These are phyloP conservation scores for Tribolium freemani DNA, from an alignment of 2,888 invertebrate genomes.

Conservation along the genomic window DNA sequence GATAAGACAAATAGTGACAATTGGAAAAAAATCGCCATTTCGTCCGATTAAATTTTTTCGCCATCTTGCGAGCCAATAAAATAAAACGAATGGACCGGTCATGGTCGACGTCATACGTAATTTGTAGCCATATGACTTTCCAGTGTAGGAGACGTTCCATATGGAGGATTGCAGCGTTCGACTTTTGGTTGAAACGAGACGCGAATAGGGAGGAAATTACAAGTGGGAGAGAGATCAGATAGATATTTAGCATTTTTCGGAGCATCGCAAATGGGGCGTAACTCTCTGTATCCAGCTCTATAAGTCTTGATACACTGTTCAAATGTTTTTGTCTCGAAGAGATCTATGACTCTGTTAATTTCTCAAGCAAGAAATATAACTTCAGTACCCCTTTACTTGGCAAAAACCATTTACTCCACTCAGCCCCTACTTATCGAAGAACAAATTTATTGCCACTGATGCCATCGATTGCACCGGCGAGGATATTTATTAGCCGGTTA, in stretches of 20 bases:
- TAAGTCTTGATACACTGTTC: slow-evolving; percentile 59
- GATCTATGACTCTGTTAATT: slow-evolving; percentile 63
- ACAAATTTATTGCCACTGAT: slow-evolving; percentile 44
- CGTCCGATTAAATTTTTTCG: slow-evolving; percentile 22
- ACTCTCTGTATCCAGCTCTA: slow-evolving; percentile 42
- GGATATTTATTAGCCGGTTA: slow-evolving; percentile 27
- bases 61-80: not conserved
- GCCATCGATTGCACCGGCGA: slow-evolving; percentile 33
- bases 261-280: slow-evolving; percentile 43
- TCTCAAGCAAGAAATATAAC: slow-evolving; percentile 62
- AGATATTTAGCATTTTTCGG: slow-evolving; percentile 44
- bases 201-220: not conserved
- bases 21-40: slow-evolving; percentile 13
- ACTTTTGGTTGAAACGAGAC: not conserved
- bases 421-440: slow-evolving; percentile 45
- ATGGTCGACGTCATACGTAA: not conserved
- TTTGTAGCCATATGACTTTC: not conserved
- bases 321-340: slow-evolving; percentile 61
- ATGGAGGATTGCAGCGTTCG: slow-evolving; percentile 5
- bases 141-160: slow-evolving; percentile 14
- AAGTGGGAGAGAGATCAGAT: slow-evolving; percentile 1
- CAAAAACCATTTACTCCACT: slow-evolving; percentile 52
- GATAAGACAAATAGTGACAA: slow-evolving; percentile 16
- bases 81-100: not conserved
- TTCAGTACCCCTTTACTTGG: slow-evolving; percentile 57